Base-by-base conservation (phyloP, 2,888 invertebrate genomes). In the Lochmaea capreae region DNA sequence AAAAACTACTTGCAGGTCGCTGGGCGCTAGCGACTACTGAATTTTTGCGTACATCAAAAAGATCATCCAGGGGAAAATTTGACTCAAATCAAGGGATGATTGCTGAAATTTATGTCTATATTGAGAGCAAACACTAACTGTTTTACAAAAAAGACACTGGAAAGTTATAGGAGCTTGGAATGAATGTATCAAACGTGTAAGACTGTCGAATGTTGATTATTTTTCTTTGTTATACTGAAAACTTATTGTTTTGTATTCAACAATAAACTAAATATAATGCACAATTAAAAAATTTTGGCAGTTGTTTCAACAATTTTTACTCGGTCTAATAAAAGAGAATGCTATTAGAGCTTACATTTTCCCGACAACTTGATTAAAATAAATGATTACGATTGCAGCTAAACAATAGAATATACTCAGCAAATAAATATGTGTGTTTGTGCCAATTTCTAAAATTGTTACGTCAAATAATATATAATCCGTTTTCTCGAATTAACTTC, bases 241-340 rank as follows among this genome's bases (percentile, higher is more conserved):
- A 39, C 33, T 39, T 39, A 39, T 39, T 39, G 33, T 39, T 39
- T 39, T 39, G 33, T 6, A 39, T 39, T 39, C 33, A 39, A 52
- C 52, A 52, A 14, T 16, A 16, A 18, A 54, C 18, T 54, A 54
- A 54, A 54, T 54, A 54, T 54, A 54, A 54, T 54, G 10, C 0
- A 54, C 16, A 54, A 52, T 52, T 18, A 54, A 16, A 11, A 54
- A 16, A 10, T 54, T 52, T 52, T 54, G 54, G 54, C 54, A 54
- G 54, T 18, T 54, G 54, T 54, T 16, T 49, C 10, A 18, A 18
- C 5, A 54, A 3, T 16, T 39, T 57, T 57, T 16, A 33, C 16
- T 49, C 68, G 68, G 68, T 68, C 68, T 68, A 62, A 62, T 68
- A 68, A 43, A 62, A 68, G 18, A 62, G 68, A 68, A 68, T 68